Conservation (phyloP, 2,797 vertebrate genomes). For the Telmatherina bonti region DNA sequence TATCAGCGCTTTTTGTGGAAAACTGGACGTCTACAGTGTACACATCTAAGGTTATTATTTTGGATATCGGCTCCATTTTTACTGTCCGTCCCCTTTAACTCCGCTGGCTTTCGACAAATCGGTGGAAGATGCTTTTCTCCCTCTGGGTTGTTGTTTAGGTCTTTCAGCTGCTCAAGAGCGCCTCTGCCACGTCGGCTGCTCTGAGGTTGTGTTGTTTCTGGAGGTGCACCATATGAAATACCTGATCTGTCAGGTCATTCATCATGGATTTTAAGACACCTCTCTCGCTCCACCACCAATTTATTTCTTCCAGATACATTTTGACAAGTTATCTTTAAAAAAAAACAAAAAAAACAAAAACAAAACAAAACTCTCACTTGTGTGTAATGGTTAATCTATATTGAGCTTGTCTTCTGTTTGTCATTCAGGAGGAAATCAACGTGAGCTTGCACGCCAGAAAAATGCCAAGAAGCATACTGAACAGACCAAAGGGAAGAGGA, state of each 20-base stretch:
- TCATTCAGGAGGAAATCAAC: constrained; percentile 91
- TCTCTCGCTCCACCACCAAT: too few relatives aligned
- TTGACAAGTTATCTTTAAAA: too few relatives aligned
- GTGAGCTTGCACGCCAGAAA: constrained; percentile 92
- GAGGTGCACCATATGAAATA: not conserved
- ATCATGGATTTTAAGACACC: not conserved
- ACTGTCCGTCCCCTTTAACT: not conserved
- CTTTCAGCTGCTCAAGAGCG: constrained; percentile 44
- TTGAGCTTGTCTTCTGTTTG: constrained; percentile 17
- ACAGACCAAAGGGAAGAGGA: constrained; percentile 84
- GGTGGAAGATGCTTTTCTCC: not conserved
- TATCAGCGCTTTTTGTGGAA: not conserved
- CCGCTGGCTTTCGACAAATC: not conserved
- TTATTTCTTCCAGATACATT: too few relatives aligned
- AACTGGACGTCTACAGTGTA: not conserved
- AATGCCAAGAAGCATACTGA: constrained; percentile 90
- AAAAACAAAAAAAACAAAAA: too few relatives aligned
- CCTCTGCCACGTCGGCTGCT: constrained; percentile 76
- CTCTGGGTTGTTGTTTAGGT: constrained; percentile 21
- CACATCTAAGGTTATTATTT: rapidly evolving
- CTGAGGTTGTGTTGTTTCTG: constrained; percentile 2
- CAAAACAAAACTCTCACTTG: too few relatives aligned
- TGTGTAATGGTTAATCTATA: not conserved
- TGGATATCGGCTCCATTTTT: too few relatives aligned
- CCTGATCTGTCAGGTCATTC: not conserved